Evolutionary conservation across 2,113 vertebrate genomes (phyloP).

Genomic region (Amphiprion ocellaris): DNA sequence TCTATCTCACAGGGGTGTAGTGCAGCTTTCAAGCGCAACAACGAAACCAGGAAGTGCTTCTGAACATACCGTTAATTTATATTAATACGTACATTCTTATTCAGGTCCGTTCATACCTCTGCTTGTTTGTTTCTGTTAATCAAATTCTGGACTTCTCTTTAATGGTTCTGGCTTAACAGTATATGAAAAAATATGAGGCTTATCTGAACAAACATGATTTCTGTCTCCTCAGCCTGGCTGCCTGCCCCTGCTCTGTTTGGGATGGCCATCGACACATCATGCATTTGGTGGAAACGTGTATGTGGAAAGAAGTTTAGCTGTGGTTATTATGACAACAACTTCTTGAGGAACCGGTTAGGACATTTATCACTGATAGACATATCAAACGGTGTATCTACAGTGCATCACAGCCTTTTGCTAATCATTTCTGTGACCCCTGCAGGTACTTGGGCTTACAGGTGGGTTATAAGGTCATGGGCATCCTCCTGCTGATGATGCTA

Average conservation of each 20-base stretch:
- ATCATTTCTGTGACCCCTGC: conserved; percentile 32
- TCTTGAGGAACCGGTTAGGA: conserved; percentile 90
- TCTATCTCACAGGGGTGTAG: background rate
- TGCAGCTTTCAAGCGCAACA: background rate
- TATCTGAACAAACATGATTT: background rate
- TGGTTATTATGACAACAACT: conserved; percentile 92
- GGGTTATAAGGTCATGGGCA: conserved; percentile 90
- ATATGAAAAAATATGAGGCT: background rate
- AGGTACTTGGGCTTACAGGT: conserved; percentile 95
- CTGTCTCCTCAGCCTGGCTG: conserved; percentile 89
- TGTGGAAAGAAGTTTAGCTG: conserved; percentile 88
- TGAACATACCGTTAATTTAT: too few species aligned
- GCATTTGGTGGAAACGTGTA: conserved; percentile 88
- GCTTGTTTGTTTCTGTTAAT: background rate
- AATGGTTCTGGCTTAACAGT: background rate
- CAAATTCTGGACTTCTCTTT: too few species aligned
- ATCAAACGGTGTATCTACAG: background rate
- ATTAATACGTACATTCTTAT: background rate
- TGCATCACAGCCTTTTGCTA: background rate
- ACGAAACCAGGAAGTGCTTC: background rate
- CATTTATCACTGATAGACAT: background rate
- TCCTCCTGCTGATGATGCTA: conserved; percentile 85
- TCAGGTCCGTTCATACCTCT: background rate
- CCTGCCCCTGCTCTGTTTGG: conserved; percentile 92
- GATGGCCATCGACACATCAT: conserved; percentile 91